phyloP scores from a whole-genome alignment of 2,797 vertebrate species.

The Sitta carolinensis region DNA sequence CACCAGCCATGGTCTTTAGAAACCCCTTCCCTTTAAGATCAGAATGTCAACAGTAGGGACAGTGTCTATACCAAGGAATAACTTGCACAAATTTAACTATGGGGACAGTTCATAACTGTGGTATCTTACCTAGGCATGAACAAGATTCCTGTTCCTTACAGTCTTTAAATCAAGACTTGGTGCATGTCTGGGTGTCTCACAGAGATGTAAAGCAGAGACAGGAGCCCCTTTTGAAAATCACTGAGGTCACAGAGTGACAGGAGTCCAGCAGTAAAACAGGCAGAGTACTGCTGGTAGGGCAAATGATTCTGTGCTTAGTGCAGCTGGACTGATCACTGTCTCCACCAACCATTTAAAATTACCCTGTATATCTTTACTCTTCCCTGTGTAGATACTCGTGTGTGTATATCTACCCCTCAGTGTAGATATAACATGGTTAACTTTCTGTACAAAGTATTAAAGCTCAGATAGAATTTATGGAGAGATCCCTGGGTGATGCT shows the following conservation, averaged over 20 bases:
- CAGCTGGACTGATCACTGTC: background rate
- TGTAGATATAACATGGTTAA: background rate
- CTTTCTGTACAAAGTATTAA: background rate
- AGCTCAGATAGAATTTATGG: background rate
- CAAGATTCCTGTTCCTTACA: background rate
- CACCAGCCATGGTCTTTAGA: background rate
- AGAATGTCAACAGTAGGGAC: background rate
- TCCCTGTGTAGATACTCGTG: background rate
- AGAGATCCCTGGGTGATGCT: background rate
- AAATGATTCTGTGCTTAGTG: background rate
- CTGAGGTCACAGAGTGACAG: background rate
- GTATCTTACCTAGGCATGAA: constrained; percentile 23
- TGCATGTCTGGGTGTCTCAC: background rate
- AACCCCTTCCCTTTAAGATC: background rate
- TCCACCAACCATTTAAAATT: background rate
- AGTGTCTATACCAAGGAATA: background rate
- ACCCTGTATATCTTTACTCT: background rate
- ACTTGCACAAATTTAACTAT: background rate
- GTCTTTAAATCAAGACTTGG: constrained; percentile 4
- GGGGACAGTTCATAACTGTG: background rate
- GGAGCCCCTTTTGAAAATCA: background rate
- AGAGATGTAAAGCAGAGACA: constrained; percentile 30
- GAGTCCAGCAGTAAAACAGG: background rate
- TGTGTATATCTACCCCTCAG: background rate
- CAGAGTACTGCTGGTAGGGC: background rate